phyloP scores from a whole-genome alignment of 1,140 invertebrate species.

The Goniozus legneri region DNA sequence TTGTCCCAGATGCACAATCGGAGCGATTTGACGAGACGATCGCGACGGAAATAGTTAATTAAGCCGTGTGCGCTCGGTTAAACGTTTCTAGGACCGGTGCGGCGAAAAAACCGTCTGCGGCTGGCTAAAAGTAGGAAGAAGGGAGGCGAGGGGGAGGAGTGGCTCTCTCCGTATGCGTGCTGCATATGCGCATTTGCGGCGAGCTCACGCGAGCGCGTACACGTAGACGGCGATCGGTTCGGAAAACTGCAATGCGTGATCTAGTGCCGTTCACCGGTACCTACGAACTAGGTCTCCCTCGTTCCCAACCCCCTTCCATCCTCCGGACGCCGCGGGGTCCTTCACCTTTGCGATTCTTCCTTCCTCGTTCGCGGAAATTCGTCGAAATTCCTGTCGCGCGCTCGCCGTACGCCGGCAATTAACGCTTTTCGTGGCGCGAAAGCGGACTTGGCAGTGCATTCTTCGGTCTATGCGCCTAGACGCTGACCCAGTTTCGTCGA shows the following conservation, averaged over 20 bases:
- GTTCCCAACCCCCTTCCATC: constrained; percentile 44
- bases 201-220: too few species aligned
- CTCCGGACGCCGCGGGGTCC: too few species aligned
- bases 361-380: too few species aligned
- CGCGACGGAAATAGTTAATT: too few species aligned
- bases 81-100: constrained; percentile 5
- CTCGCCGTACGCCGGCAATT: too few species aligned
- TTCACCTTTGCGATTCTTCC: too few species aligned
- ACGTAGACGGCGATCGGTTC: constrained; percentile 21
- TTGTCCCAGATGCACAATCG: constrained; percentile 37
- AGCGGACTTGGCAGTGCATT: too few species aligned
- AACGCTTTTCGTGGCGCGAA: too few species aligned
- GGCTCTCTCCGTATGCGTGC: constrained; percentile 28
- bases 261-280: constrained; percentile 51
- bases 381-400: background rate
- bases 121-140: constrained; percentile 1
- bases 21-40: constrained; percentile 25
- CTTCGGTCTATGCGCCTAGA: constrained; percentile 13
- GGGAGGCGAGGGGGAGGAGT: too few species aligned
- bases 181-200: constrained; percentile 18
- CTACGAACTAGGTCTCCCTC: constrained; percentile 53
- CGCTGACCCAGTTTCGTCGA: too few species aligned
- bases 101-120: background rate
- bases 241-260: constrained; percentile 54
- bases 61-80: too few species aligned